A percentile compares a stretch with the other conserved stretches of the same genome.
These are phyloP conservation scores for Bos indicus DNA, from an alignment of 2,113 vertebrate species.

Conservation along the genomic window DNA sequence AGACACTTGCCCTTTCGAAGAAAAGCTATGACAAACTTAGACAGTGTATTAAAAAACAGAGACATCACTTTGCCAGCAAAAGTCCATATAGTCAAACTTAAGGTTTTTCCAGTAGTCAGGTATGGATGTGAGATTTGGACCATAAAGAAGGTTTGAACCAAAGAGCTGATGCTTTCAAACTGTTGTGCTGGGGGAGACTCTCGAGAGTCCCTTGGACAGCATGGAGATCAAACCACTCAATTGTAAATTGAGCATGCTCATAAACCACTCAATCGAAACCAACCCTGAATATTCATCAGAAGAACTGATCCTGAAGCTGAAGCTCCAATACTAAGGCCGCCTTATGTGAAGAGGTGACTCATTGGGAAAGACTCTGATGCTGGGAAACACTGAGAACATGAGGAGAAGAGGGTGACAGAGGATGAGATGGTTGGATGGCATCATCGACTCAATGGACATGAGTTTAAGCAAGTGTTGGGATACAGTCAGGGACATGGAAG, in stretches of 20 bases:
- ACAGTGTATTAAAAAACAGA: not conserved
- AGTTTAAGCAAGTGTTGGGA: not conserved
- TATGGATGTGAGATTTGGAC: not conserved
- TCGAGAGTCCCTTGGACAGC: not conserved
- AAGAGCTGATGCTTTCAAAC: not conserved
- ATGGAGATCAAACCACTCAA: not conserved
- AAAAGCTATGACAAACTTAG: not conserved
- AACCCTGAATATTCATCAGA: not conserved
- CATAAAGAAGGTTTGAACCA: not conserved
- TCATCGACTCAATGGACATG: not conserved
- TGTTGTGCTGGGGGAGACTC: not conserved
- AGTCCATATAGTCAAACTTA: not conserved
- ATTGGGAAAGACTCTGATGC: not conserved
- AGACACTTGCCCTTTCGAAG: not conserved
- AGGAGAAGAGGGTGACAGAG: not conserved
- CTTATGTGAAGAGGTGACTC: not conserved
- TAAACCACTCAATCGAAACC: not conserved
- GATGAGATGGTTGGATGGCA: not conserved
- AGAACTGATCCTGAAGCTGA: not conserved
- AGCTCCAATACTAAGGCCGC: not conserved
- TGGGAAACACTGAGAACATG: not conserved
- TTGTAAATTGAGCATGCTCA: not conserved
- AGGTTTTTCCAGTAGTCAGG: not conserved
- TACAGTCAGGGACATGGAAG: not conserved
- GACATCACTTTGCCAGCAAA: not conserved